These are phyloP conservation scores for Iphiclides podalirius DNA, from an alignment of 2,888 invertebrate species.

Conservation along the genomic window DNA sequence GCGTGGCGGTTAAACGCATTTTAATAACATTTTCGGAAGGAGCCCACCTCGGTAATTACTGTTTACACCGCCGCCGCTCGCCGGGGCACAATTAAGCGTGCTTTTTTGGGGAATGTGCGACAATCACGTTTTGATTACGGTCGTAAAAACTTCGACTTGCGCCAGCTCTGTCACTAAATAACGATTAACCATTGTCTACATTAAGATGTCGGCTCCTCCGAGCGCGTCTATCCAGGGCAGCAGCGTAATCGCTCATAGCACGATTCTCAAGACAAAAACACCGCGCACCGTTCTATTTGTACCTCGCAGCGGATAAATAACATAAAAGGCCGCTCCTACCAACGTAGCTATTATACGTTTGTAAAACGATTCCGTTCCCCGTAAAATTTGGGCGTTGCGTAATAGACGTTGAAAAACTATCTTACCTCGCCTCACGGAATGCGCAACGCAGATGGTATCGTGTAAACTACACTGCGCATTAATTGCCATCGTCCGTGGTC, in stretches of 20 bases:
- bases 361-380: constrained; percentile 34
- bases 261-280: background rate
- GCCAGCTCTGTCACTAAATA: constrained; percentile 49
- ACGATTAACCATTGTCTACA: constrained; percentile 47
- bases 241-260: background rate
- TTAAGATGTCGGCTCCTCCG: constrained; percentile 23
- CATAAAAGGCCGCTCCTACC: no score
- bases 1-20: constrained; percentile 69
- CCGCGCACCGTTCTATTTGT: no score
- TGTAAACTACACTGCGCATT: constrained; percentile 65
- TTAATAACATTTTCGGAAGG: constrained; percentile 72
- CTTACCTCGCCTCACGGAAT: constrained; percentile 62
- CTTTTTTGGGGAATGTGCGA: constrained; percentile 67
- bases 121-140: constrained; percentile 74
- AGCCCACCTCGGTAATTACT: constrained; percentile 67
- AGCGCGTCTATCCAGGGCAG: background rate
- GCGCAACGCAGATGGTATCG: constrained; percentile 59
- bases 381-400: constrained; percentile 55
- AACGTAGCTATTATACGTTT: background rate
- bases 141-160: constrained; percentile 60
- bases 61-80: constrained; percentile 75
- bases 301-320: no score
- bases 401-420: constrained; percentile 68
- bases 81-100: constrained; percentile 68
- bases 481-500: constrained; percentile 54